Conservation (phyloP, 2,888 invertebrate species). For the Tipula helvola region DNA sequence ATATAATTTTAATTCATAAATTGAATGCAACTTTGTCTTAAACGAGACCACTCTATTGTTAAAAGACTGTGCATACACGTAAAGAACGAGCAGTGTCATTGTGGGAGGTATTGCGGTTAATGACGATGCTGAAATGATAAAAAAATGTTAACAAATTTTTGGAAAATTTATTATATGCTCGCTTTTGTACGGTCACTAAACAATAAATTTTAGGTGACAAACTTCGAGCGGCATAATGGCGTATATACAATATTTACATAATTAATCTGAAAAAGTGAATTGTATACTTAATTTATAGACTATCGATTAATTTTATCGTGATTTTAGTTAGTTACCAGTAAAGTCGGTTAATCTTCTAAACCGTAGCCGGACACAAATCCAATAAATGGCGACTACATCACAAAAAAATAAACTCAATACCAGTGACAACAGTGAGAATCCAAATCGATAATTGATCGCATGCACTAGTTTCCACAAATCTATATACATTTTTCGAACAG, state of each 20-base stretch:
- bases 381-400: not conserved
- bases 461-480: not conserved
- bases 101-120: not conserved
- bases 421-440: not conserved
- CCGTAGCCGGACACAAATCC: not conserved
- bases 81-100: not conserved
- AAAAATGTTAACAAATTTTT: not conserved
- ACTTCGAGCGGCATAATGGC: too few relatives aligned
- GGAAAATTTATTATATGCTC: too few relatives aligned
- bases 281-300: too few relatives aligned
- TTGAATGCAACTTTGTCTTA: not conserved
- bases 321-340: not conserved
- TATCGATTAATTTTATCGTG: not conserved
- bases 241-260: too few relatives aligned
- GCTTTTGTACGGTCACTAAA: too few relatives aligned
- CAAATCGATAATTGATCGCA: not conserved
- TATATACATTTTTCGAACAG: not conserved
- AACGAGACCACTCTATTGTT: not conserved
- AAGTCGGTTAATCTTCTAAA: not conserved
- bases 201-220: too few relatives aligned
- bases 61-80: not conserved
- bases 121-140: not conserved
- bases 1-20: not conserved
- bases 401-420: not conserved
- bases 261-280: too few relatives aligned